Evolutionary conservation across 2,113 vertebrate genomes (phyloP), one percentile per base, ranked within the genome.

Genomic region (Seriola rivoliana): DNA sequence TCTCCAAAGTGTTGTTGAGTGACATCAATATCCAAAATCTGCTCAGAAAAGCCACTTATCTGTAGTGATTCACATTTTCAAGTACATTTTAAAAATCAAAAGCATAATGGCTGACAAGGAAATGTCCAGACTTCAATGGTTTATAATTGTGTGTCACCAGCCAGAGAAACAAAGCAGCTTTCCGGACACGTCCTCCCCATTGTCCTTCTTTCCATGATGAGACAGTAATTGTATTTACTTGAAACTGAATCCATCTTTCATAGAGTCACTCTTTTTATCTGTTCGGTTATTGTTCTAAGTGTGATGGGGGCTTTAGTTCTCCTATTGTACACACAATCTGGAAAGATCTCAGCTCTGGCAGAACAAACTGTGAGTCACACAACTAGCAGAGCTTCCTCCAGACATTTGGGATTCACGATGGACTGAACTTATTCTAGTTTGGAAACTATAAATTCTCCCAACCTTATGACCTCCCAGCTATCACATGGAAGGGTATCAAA

Each of bases 281-380:
- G 38, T 48, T 7, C 2, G 8, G 46, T 66, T 65, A 42, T 81
- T 71, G 54, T 63, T 87, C 59, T 38, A 14, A 32, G 58, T 78
- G 81, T 44, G 67, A 70, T 8, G 32, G 57, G 40, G 79, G 60
- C 42, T 72, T 65, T 40, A 32, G 63, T 65, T 62, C 38, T 82
- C 25, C 59, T 58, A 1, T 69, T 57, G 46, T 55, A 10, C 69
- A 82, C 52, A 57, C 11, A 25, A 16, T 72, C 8, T 79, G 50
- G 40, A 82, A 74, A 72, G 75, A 71, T 72, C 68, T 75, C 46
- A 42, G 75, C 81, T 85, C 75, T 77, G 63, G 69, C 86, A 62
- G 72, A 86, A 79, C 78, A 82, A 80, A 80, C 68, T n/a, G 32
- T 70, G 87, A 89, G 78, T 90, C 83, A 73, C 71, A 68, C 59